phyloP scores from a whole-genome alignment of 2,113 vertebrate genomes.

The Colius striatus region DNA sequence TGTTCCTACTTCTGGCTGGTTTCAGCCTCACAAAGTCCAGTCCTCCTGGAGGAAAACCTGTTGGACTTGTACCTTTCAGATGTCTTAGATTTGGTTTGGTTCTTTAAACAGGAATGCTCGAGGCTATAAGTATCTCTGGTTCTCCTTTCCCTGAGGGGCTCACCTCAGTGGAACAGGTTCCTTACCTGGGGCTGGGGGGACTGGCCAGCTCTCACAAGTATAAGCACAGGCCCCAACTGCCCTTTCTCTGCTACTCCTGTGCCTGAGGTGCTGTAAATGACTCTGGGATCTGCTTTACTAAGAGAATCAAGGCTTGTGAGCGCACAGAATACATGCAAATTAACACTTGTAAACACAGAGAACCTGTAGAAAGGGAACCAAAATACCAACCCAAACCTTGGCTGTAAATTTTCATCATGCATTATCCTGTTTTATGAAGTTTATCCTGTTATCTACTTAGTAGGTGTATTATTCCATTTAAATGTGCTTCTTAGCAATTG shows the following conservation, averaged over 20 bases:
- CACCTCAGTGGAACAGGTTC: neutral
- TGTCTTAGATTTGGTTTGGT: neutral
- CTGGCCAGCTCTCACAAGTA: neutral
- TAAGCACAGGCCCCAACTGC: neutral
- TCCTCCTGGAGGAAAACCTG: neutral
- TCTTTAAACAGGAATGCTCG: neutral
- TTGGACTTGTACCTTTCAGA: neutral
- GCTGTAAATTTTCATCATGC: neutral
- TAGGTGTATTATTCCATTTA: conserved; percentile 36
- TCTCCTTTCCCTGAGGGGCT: neutral
- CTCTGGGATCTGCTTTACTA: neutral
- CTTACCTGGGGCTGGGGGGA: neutral
- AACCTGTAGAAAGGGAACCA: neutral
- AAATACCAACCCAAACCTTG: conserved; percentile 7
- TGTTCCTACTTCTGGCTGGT: neutral
- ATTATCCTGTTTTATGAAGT: conserved; percentile 17
- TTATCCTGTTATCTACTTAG: conserved; percentile 58
- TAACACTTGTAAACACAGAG: neutral
- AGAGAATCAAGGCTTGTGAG: neutral
- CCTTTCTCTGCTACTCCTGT: neutral
- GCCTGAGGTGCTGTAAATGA: neutral
- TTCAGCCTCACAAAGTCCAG: neutral
- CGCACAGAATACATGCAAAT: neutral
- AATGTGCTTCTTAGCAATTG: conserved; percentile 47
- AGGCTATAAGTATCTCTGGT: neutral